Evolutionary conservation across 2,888 invertebrate genomes (phyloP).

Genomic region (Aricia artaxerxes): DNA sequence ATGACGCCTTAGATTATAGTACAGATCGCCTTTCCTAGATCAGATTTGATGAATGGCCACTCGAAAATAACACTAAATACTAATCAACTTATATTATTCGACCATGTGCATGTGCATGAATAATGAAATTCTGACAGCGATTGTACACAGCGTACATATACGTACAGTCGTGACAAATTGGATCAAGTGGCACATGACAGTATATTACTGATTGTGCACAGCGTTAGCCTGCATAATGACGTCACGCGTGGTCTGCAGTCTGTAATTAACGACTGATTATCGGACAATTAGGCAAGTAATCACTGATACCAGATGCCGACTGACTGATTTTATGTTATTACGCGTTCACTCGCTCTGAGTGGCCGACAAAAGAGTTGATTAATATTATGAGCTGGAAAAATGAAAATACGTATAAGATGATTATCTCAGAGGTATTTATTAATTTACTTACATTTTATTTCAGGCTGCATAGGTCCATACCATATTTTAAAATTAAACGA

Average conservation of each 20-base stretch:
- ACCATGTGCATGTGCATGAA: constrained; percentile 5
- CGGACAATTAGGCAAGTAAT: constrained; percentile 63
- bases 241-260: constrained; percentile 52
- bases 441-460: too few species aligned
- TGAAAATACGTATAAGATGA: background rate
- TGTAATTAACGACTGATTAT: constrained; percentile 67
- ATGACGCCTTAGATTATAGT: too few species aligned
- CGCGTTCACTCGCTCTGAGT: background rate
- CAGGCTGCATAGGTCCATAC: too few species aligned
- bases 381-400: background rate
- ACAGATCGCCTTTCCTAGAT: too few species aligned
- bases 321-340: constrained; percentile 39
- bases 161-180: constrained; percentile 50
- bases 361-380: background rate
- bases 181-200: constrained; percentile 53
- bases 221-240: constrained; percentile 51
- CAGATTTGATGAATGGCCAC: background rate
- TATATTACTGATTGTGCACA: constrained; percentile 50
- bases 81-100: background rate
- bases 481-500: too few species aligned
- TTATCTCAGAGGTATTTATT: too few species aligned
- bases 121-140: constrained; percentile 23
- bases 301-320: constrained; percentile 55
- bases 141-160: background rate
- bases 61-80: background rate